Base-by-base conservation (phyloP, 1,140 invertebrate genomes). In the Apis laboriosa region DNA sequence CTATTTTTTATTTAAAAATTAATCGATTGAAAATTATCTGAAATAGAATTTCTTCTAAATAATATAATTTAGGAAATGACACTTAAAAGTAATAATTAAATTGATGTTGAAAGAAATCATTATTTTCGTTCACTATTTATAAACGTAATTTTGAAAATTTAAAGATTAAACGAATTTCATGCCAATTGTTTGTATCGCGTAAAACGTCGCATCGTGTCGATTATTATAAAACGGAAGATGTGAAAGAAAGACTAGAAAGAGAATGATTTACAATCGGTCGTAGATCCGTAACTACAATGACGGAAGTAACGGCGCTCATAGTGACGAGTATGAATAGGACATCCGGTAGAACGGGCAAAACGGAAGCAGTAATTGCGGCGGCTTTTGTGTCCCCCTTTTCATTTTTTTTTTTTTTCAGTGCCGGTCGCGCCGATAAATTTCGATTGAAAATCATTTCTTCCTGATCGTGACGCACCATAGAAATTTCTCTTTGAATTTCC, bases 241-340 rank as follows among this genome's bases (percentile, higher is more conserved):
- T n/a, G 43, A 34, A 24, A 28, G n/a, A 77, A n/a, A 70, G 66
- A 34, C 24, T n/a, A 63, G 15, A 70, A 28, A 63, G 49, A 17
- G 56, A 66, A 76, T 70, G 56, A 82, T 82, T 68, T 82, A 82
- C 56, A 43, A 51, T 67, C 24, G 72, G 34, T 51, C 63, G 73
- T 67, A 74, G 86, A 88, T 83, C 71, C 84, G 86, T 77, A 88
- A 77, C 83, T 72, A 67, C 83, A 66, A 88, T 89, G 90, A 90
- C 88, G 90, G 90, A 91, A 91, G 86, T 83, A 89, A 87, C 84
- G 87, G 87, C 86, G 88, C 70, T 83, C 80, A 83, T 86, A 89
- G 89, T 87, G 88, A 90, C 86, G 90, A 76, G 86, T 89, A 85
- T 88, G 90, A 90, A 91, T 89, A 88, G 87, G 82, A 89, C 90